phyloP scores from a whole-genome alignment of 2,113 vertebrate species.

The Dermatemys mawii region DNA sequence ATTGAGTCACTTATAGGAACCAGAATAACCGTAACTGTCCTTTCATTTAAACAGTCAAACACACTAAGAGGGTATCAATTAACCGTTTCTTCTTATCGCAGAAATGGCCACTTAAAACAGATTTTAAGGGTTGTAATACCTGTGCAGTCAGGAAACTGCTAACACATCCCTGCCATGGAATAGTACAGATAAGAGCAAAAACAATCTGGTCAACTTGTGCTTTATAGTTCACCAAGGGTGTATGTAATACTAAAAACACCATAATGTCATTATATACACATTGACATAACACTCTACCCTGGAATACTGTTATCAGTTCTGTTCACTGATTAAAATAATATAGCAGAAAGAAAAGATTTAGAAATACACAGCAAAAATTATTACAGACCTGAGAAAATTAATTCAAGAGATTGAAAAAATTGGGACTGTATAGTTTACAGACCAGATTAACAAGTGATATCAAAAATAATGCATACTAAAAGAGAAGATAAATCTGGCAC shows the following conservation, averaged over 20 bases:
- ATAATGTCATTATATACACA: not conserved
- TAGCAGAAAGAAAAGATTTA: not conserved
- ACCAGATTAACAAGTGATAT: not conserved
- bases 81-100: not conserved
- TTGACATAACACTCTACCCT: not conserved
- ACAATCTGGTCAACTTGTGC: not conserved
- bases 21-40: not conserved
- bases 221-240: not conserved
- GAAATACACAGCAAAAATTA: not conserved
- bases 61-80: not conserved
- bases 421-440: not conserved
- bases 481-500: not conserved
- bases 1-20: not conserved
- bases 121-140: rapidly evolving
- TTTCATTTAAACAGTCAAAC: not conserved
- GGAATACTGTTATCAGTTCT: not conserved
- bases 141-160: not conserved
- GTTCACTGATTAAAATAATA: not conserved
- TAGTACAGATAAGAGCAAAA: not conserved
- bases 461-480: not conserved
- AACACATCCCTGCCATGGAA: rapidly evolving
- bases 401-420: not conserved
- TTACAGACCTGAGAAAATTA: not conserved
- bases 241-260: not conserved
- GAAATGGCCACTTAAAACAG: rapidly evolving